These are phyloP conservation scores for Laterallus jamaicensis DNA, from an alignment of 2,113 vertebrate genomes.

Conservation along the genomic window DNA sequence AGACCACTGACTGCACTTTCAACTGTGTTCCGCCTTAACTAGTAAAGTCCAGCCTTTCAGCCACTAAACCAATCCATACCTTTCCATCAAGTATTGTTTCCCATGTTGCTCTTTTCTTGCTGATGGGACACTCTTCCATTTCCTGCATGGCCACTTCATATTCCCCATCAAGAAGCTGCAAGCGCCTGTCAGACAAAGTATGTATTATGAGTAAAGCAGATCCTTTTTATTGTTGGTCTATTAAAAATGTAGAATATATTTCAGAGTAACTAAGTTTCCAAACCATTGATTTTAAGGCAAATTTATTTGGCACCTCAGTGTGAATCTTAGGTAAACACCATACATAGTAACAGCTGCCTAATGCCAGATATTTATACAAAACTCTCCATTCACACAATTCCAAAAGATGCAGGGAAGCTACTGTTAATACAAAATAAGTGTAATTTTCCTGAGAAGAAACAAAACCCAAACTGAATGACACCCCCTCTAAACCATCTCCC, in stretches of 20 bases:
- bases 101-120: slow-evolving; percentile 98
- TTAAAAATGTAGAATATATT: neutral
- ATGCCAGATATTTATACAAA: neutral
- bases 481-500: neutral
- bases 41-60: neutral
- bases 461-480: neutral
- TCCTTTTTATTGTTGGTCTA: neutral
- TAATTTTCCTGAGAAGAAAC: neutral
- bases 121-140: slow-evolving; percentile 96
- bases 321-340: neutral
- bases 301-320: neutral
- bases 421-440: neutral
- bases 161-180: slow-evolving; percentile 96
- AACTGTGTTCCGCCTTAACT: neutral
- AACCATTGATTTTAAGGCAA: neutral
- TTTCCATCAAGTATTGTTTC: slow-evolving; percentile 98
- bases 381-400: neutral
- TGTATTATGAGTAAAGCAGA: neutral
- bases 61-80: slow-evolving; percentile 70
- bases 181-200: slow-evolving; percentile 76
- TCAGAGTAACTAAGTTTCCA: neutral
- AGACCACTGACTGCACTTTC: neutral
- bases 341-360: neutral
- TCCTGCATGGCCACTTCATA: slow-evolving; percentile 99
- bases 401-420: neutral